phyloP scores from a whole-genome alignment of 2,113 vertebrate genomes.

The Triplophysa siluroides region DNA sequence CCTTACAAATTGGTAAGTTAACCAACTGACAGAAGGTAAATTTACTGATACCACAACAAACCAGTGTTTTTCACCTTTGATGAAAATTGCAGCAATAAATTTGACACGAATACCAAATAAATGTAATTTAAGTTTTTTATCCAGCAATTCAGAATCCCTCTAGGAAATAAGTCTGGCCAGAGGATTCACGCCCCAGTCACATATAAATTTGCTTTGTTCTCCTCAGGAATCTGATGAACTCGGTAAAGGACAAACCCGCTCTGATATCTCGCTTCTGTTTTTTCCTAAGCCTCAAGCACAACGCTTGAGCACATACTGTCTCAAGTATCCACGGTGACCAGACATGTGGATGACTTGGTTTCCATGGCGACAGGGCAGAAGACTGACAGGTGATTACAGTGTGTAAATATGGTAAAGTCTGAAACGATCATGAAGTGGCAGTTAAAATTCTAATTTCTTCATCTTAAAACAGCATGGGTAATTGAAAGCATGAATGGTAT shows the following conservation, averaged over 20 bases:
- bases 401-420: conserved; percentile 36
- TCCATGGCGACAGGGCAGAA: conserved; percentile 43
- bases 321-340: conserved; percentile 41
- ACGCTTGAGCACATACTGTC: conserved; percentile 37
- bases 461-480: neutral
- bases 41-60: neutral
- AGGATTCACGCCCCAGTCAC: conserved; percentile 33
- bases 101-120: neutral
- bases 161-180: conserved; percentile 38
- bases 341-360: conserved; percentile 47
- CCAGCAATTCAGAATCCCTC: conserved; percentile 20
- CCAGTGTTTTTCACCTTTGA: neutral
- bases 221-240: conserved; percentile 31
- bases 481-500: neutral
- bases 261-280: conserved; percentile 32
- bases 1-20: conserved; percentile 7
- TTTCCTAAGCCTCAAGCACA: conserved; percentile 25
- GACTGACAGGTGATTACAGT: conserved; percentile 39
- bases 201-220: conserved; percentile 57
- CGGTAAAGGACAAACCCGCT: conserved; percentile 40
- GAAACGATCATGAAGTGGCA: neutral
- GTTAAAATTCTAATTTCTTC: neutral
- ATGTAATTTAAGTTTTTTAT: conserved; percentile 33
- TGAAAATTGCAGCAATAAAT: conserved; percentile 15
- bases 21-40: neutral